Evolutionary conservation across 2,113 vertebrate species (phyloP).

Genomic region (Pycnonotus jocosus): DNA sequence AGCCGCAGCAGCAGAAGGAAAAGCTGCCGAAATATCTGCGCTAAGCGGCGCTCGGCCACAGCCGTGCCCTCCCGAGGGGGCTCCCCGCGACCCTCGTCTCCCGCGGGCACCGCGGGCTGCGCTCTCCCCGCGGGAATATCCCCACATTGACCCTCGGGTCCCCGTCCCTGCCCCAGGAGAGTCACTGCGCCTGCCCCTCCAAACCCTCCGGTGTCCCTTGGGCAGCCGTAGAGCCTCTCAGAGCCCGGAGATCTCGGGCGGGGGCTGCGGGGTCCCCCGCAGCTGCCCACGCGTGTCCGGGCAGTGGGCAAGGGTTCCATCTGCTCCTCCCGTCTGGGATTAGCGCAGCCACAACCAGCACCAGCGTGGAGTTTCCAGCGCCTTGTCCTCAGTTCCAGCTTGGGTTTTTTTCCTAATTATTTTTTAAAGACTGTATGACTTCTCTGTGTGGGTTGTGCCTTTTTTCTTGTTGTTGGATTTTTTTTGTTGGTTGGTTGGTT

Average conservation of each 20-base stretch:
- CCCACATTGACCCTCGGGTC: not conserved
- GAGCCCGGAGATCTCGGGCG: not conserved
- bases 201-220: not conserved
- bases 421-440: constrained; percentile 34
- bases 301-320: not conserved
- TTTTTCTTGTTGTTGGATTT: not conserved
- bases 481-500: not conserved
- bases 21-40: constrained; percentile 5
- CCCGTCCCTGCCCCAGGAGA: not conserved
- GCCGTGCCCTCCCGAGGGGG: not conserved
- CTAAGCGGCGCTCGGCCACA: not conserved
- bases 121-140: not conserved
- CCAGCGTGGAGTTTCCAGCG: not conserved
- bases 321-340: not conserved
- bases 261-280: not conserved
- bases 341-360: not conserved
- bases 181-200: not conserved
- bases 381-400: not conserved
- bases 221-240: not conserved
- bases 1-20: not conserved
- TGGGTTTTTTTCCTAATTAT: constrained; percentile 16
- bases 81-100: not conserved
- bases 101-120: not conserved
- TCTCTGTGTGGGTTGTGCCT: not conserved
- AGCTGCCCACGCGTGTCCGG: not conserved